Conservation (phyloP, 1,140 invertebrate species). For the Drosophila mayri region DNA sequence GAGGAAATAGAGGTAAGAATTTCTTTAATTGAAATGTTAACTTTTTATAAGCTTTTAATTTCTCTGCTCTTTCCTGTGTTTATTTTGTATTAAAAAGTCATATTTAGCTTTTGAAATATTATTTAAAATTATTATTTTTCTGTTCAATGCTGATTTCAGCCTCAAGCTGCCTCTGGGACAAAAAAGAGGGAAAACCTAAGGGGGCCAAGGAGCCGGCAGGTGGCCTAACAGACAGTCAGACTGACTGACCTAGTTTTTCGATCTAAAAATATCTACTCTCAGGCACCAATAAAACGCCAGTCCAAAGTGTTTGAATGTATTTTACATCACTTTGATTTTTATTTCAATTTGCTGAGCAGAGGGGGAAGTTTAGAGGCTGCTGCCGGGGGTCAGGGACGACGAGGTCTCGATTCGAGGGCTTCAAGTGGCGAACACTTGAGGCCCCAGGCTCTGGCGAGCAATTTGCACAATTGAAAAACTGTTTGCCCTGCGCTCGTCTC, state of each 20-base stretch:
- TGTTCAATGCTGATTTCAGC: conserved; percentile 48
- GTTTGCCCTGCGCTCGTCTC: conserved; percentile 44
- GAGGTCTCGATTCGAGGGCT: conserved; percentile 29
- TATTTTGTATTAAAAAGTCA: neutral
- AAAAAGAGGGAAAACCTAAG: conserved; percentile 3
- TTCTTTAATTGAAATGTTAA: neutral
- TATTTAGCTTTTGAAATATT: neutral
- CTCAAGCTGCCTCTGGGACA: conserved; percentile 1
- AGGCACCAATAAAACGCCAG: conserved; percentile 48
- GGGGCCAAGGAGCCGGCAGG: conserved; percentile 18
- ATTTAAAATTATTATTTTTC: neutral
- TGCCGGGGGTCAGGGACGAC: neutral
- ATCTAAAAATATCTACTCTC: conserved; percentile 40
- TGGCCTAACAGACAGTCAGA: conserved; percentile 35
- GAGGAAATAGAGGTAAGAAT: no score
- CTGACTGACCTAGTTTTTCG: conserved; percentile 46
- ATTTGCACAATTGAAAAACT: conserved; percentile 56
- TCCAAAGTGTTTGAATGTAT: conserved; percentile 50
- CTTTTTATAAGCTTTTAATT: neutral
- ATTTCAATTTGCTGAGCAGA: conserved; percentile 39
- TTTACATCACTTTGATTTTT: conserved; percentile 55
- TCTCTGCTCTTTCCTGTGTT: neutral
- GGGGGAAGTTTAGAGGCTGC: conserved; percentile 5
- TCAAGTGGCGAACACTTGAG: conserved; percentile 45
- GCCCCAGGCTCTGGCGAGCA: conserved; percentile 43